Base-by-base conservation (phyloP, 92 coral and sea anemone species). In the Heteractis magnifica region DNA sequence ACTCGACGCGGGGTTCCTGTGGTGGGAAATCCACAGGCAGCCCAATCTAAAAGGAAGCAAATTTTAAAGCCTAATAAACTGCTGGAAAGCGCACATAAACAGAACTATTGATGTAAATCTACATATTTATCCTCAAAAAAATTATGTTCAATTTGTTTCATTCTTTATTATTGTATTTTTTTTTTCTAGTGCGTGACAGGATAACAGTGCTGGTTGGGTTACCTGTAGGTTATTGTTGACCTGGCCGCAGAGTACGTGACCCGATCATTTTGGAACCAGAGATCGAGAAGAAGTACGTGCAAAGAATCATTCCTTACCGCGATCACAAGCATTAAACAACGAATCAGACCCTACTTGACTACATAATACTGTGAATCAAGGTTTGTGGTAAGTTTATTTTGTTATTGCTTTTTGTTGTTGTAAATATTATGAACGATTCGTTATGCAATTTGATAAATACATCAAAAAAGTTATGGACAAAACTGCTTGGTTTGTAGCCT, bases 231-330 rank as follows among this genome's bases (percentile, higher is more conserved):
- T 62, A 62, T 62, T 60, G 52, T 10, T 72, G 64, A 62, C 64
- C 77, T 81, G 73, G 16, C 84, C 84, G 7, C 23, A 5, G 7
- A 12, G 70, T 62, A 62, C 70, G 70, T 62, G 70, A 62, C 70
- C 4, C 9, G 70, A 62, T 18, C 70, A 18, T 18, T 6, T 16
- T 12, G 64, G 5, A 26, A 26, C 26, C 1, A 26, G 26, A 26
- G 26, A 26, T 26, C 26, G 26, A 0, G 26, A 26, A 58, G 64
- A 62, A 18, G 20, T n/a, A 62, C 70, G 20, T 62, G 70, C 70
- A 62, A 23, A 4, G 0, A 62, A 16, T 62, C 70, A 62, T 2
- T 18, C 12, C 70, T 62, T 18, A 18, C 6, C 23, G 23, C 20
- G 70, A 62, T 62, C 23, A 62, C 23, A 16, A 62, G 16, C 64